Percentiles rank a stretch among this genome's conserved stretches.
Conservation (phyloP, 2,888 invertebrate genomes). For the Sipunculus nudus region DNA sequence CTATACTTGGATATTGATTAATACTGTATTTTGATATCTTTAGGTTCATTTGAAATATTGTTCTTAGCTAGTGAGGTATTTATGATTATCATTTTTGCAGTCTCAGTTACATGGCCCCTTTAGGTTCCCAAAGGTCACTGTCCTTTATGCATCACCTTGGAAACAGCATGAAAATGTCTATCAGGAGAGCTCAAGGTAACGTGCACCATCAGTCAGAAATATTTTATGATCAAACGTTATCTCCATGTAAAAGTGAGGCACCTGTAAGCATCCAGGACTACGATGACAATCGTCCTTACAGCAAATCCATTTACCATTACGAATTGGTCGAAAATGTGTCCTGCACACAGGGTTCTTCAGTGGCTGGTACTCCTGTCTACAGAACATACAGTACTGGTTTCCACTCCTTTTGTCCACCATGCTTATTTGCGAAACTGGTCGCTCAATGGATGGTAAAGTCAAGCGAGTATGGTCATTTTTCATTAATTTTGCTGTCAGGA, state of each 20-base stretch:
- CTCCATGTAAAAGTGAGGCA: constrained; percentile 38
- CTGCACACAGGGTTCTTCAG: constrained; percentile 25
- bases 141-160: no score
- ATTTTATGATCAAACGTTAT: constrained; percentile 31
- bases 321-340: constrained; percentile 29
- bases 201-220: constrained; percentile 33
- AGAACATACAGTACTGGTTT: constrained; percentile 35
- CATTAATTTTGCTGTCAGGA: background rate
- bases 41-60: no score
- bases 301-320: constrained; percentile 35
- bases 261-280: constrained; percentile 32
- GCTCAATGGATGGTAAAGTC: constrained; percentile 26
- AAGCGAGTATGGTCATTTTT: no score
- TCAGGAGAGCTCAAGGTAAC: constrained; percentile 31
- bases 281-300: constrained; percentile 35
- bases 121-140: no score
- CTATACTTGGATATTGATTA: no score
- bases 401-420: constrained; percentile 8
- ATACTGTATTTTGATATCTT: no score
- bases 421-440: constrained; percentile 11
- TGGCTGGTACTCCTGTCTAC: constrained; percentile 29
- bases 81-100: no score
- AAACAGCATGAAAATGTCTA: no score
- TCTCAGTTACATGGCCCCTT: no score
- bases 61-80: no score